Conservation (phyloP, 2,113 vertebrate species). For the Prunella himalayana region DNA sequence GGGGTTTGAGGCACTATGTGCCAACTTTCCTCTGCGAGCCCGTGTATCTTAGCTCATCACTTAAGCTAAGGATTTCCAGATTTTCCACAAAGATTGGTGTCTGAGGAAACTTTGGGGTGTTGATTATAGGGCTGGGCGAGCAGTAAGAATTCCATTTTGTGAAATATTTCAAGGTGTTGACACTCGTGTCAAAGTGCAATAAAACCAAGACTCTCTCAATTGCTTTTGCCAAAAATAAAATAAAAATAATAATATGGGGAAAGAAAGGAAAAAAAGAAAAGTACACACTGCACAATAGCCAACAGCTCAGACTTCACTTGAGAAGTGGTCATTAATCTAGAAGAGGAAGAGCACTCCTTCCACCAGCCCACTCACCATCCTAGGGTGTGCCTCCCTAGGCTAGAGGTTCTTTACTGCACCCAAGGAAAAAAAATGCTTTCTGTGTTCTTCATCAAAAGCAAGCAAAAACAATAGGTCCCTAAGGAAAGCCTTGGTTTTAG, state of each 20-base stretch:
- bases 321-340: slow-evolving; percentile 4
- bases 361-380: neutral
- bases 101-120: neutral
- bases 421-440: slow-evolving; percentile 1
- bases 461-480: slow-evolving; percentile 11
- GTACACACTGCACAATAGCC: neutral
- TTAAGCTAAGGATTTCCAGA: neutral
- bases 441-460: neutral
- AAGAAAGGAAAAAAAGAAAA: neutral
- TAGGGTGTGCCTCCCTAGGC: neutral
- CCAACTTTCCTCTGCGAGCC: neutral
- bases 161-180: slow-evolving; percentile 26
- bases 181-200: neutral
- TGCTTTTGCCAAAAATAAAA: slow-evolving; percentile 25
- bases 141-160: neutral
- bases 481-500: neutral
- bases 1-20: neutral
- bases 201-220: neutral
- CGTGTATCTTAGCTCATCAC: neutral
- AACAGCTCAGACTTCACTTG: neutral
- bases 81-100: neutral
- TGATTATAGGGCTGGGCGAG: neutral
- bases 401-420: slow-evolving; percentile 6
- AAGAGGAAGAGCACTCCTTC: slow-evolving; percentile 32
- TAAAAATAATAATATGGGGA: neutral